These are phyloP conservation scores for Amorpha juglandis DNA, from an alignment of 2,888 invertebrate genomes.

Conservation along the genomic window DNA sequence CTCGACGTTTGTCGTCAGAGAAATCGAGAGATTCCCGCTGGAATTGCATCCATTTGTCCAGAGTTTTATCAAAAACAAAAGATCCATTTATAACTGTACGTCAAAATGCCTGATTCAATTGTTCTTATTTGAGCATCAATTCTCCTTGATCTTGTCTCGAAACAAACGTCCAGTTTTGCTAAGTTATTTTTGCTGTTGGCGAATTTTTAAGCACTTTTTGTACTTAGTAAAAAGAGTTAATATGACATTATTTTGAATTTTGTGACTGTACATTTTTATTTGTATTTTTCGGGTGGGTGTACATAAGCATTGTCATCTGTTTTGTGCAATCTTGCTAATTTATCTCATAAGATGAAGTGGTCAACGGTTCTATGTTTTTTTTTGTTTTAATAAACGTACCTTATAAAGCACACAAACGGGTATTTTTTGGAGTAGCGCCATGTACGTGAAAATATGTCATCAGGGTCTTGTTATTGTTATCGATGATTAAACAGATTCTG, in stretches of 20 bases:
- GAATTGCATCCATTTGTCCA: slow-evolving; percentile 14
- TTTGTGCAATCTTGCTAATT: slow-evolving; percentile 38
- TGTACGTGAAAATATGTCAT: slow-evolving; percentile 20
- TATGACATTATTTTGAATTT: not conserved
- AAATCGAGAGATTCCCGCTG: slow-evolving; percentile 5
- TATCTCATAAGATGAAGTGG: slow-evolving; percentile 38
- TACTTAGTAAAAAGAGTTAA: not conserved
- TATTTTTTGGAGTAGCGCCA: slow-evolving; percentile 19
- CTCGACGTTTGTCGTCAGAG: not conserved
- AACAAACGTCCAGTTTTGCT: slow-evolving; percentile 5
- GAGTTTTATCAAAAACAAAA: slow-evolving; percentile 15
- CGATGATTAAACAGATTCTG: not conserved
- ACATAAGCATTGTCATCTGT: slow-evolving; percentile 34
- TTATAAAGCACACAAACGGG: slow-evolving; percentile 1
- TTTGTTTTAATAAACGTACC: slow-evolving; percentile 20
- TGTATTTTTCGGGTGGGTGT: slow-evolving; percentile 21
- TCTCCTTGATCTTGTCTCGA: slow-evolving; percentile 16
- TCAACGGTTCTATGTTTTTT: slow-evolving; percentile 28
- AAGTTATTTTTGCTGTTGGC: slow-evolving; percentile 2
- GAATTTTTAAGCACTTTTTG: not conserved
- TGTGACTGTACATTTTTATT: not conserved
- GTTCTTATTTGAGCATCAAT: slow-evolving; percentile 15
- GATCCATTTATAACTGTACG: slow-evolving; percentile 8
- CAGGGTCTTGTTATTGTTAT: not conserved
- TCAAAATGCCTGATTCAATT: slow-evolving; percentile 10